Conservation (phyloP, 2,797 vertebrate species). For the Melanotaenia nigrans region DNA sequence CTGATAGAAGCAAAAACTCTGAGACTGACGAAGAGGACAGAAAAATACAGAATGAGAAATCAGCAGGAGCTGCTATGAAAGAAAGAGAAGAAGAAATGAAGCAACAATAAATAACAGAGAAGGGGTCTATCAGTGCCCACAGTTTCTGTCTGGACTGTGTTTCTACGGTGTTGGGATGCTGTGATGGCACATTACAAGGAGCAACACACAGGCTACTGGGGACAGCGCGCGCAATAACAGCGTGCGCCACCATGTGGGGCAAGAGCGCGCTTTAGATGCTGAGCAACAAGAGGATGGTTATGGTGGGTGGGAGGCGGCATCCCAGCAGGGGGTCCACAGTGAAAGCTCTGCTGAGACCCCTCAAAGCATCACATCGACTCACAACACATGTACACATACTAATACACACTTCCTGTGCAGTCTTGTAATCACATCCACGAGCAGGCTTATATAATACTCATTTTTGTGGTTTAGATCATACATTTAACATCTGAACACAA, state of each 20-base stretch:
- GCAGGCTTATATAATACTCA: background rate
- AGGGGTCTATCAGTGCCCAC: background rate
- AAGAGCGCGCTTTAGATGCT: conserved; percentile 13
- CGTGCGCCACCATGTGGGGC: conserved; percentile 56
- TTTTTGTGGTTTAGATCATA: background rate
- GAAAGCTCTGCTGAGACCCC: conserved; percentile 39
- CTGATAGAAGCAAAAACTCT: background rate
- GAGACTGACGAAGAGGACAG: background rate
- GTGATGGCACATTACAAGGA: conserved; percentile 8
- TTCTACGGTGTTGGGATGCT: conserved; percentile 26
- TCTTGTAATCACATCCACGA: conserved; percentile 6
- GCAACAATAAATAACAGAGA: background rate
- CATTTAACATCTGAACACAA: background rate
- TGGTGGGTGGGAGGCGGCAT: background rate
- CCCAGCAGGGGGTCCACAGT: conserved; percentile 29
- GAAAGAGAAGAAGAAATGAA: background rate
- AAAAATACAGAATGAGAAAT: conserved; percentile 5
- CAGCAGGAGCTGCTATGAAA: background rate
- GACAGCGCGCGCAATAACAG: conserved; percentile 9
- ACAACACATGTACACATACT: background rate
- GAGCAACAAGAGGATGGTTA: conserved; percentile 3
- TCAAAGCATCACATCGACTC: conserved; percentile 29
- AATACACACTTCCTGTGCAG: conserved; percentile 22
- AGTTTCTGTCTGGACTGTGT: conserved; percentile 14
- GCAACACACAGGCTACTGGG: background rate